Base-by-base conservation (phyloP, 2,797 vertebrate species). In the Nannoperca australis region DNA sequence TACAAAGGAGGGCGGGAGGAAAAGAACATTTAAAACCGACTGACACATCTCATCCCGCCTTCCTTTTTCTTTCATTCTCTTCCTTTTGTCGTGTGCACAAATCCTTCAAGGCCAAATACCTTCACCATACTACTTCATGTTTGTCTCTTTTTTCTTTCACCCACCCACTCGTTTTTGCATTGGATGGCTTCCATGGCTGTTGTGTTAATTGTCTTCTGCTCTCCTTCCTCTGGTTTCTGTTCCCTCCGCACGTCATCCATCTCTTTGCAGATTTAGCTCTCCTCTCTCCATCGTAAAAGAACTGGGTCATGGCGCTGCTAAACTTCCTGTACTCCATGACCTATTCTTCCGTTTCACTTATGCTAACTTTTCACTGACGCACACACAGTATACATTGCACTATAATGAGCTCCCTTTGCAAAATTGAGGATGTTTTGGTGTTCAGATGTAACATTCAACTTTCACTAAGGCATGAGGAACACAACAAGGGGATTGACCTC, bases 161-260 rank as follows among this genome's bases (percentile, higher is more conserved):
- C 72, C 82, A 74, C 73, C 78, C 74, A 81, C 78, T 80, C 11
- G 0, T 47, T 79, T 85, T 70, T 1, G 13, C 67, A 65, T 86
- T 88, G 80, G 81, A 90, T 8, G 24, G 69, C 54, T 67, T 83
- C 74, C 73, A 74, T 54, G 44, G 60, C 45, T 79, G 76, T 56
- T 85, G 58, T 82, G 83, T 83, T 88, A 82, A 89, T 78, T 66
- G 81, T 87, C 76, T 85, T 44, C 75, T 58, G 55, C 49, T 64
- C 61, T 53, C 22, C 24, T 45, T 78, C 69, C 76, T 81, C 55
- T 78, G 44, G 12, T 73, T 81, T 81, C 44, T 44, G 58, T 69
- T 81, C 42, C 63, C 69, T 70, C 30, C 63, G 77, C 40, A 67
- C 69, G 84, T 78, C 74, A 80, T 66, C 51, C 71, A 54, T 63